Conservation (phyloP, 1,140 invertebrate genomes). For the Cydia pomonella region DNA sequence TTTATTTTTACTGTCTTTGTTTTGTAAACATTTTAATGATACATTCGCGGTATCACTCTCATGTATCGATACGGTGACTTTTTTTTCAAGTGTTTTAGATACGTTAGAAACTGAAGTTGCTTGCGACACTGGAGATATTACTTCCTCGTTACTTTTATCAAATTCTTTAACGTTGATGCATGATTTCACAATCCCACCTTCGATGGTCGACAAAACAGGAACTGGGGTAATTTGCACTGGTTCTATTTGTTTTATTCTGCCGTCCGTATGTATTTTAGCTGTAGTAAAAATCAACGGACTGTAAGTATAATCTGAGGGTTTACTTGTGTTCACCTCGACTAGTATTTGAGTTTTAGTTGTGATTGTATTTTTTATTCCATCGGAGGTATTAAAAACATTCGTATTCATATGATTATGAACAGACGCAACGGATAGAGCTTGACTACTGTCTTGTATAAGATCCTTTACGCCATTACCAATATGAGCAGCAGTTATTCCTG, state of each 20-base stretch:
- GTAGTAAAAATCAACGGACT: constrained; percentile 73
- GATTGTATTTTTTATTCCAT: constrained; percentile 41
- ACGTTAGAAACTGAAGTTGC: background rate
- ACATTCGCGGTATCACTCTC: background rate
- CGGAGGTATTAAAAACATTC: constrained; percentile 54
- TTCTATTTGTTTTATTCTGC: constrained; percentile 64
- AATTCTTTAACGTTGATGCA: constrained; percentile 31
- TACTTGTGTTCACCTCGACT: constrained; percentile 61
- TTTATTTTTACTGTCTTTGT: background rate
- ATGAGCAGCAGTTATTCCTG: constrained; percentile 35
- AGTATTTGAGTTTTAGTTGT: constrained; percentile 59
- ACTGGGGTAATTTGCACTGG: constrained; percentile 63
- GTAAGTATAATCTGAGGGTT: constrained; percentile 47
- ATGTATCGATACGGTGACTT: background rate
- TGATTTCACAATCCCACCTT: constrained; percentile 49
- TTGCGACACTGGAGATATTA: background rate
- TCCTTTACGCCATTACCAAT: constrained; percentile 42
- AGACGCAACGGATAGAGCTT: constrained; percentile 40
- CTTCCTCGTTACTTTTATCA: constrained; percentile 9
- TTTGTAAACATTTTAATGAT: background rate
- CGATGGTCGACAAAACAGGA: constrained; percentile 70
- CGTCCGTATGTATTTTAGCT: constrained; percentile 71
- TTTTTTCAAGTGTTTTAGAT: background rate
- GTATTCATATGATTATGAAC: constrained; percentile 70
- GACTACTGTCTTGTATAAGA: constrained; percentile 32